These are phyloP conservation scores for Drosophila parvula DNA, from an alignment of 1,140 invertebrate species.

Conservation along the genomic window DNA sequence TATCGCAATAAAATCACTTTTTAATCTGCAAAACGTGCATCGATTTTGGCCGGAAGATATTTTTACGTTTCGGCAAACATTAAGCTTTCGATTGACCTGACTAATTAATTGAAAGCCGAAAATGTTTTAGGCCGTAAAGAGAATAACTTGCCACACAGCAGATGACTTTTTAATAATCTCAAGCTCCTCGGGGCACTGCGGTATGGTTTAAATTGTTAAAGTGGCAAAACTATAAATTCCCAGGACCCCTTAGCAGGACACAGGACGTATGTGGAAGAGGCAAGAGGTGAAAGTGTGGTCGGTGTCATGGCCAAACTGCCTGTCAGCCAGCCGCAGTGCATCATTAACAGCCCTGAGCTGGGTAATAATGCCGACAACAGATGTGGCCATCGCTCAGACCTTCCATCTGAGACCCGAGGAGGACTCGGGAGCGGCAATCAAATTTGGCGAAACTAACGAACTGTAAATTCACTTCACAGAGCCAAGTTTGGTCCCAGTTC, in stretches of 20 bases:
- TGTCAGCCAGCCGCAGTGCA: conserved; percentile 44
- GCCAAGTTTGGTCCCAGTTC: conserved; percentile 12
- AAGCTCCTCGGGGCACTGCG: conserved; percentile 13
- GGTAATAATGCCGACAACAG: conserved; percentile 56
- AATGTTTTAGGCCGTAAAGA: conserved; percentile 4
- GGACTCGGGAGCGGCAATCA: conserved; percentile 17
- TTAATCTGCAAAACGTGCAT: conserved; percentile 12
- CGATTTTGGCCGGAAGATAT: not conserved
- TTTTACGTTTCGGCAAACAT: not conserved
- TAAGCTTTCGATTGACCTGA: conserved; percentile 15
- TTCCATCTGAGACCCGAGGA: conserved; percentile 12
- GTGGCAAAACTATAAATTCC: conserved; percentile 34
- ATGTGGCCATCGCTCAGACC: conserved; percentile 51
- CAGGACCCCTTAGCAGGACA: conserved; percentile 2
- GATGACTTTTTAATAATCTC: conserved; percentile 43
- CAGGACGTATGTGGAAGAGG: not conserved
- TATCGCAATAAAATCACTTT: conserved; percentile 14
- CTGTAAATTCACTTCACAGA: conserved; percentile 40
- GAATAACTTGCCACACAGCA: conserved; percentile 1
- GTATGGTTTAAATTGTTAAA: conserved; percentile 28
- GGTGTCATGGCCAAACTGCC: conserved; percentile 42
- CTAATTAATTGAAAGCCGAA: conserved; percentile 34
- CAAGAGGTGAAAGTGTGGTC: conserved; percentile 32
- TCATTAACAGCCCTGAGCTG: conserved; percentile 58
- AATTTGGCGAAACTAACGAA: conserved; percentile 47